These are phyloP conservation scores for Hycleus phaleratus DNA, from an alignment of 1,140 invertebrate species.

Conservation along the genomic window DNA sequence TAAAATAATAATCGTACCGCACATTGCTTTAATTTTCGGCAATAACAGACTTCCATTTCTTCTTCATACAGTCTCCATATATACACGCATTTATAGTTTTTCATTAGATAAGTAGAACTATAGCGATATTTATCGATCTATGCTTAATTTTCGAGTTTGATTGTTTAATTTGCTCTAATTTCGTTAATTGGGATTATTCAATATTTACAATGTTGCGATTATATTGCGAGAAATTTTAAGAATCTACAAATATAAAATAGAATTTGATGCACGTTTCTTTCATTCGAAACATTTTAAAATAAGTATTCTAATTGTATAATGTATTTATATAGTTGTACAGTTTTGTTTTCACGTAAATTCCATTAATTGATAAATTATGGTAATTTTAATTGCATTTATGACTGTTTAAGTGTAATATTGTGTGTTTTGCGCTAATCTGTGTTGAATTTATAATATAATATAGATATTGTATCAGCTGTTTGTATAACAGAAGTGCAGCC, in stretches of 20 bases:
- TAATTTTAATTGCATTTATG: slow-evolving; percentile 24
- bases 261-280: slow-evolving; percentile 33
- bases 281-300: background rate
- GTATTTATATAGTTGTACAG: slow-evolving; percentile 32
- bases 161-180: slow-evolving; percentile 5
- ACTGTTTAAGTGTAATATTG: slow-evolving; percentile 20
- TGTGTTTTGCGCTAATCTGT: slow-evolving; percentile 24
- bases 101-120: too few relatives aligned
- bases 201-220: too few relatives aligned
- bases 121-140: too few relatives aligned
- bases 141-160: slow-evolving; percentile 14
- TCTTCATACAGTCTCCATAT: too few relatives aligned
- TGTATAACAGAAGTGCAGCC: background rate
- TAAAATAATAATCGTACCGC: slow-evolving; percentile 21
- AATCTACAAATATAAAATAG: slow-evolving; percentile 22
- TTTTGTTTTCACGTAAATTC: slow-evolving; percentile 27
- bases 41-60: too few relatives aligned
- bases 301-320: slow-evolving; percentile 25
- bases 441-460: slow-evolving; percentile 16
- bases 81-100: too few relatives aligned
- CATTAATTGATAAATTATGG: slow-evolving; percentile 25
- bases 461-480: background rate
- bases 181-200: too few relatives aligned
- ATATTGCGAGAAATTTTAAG: too few relatives aligned
- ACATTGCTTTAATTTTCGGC: background rate